Evolutionary conservation across 2,797 vertebrate species (phyloP), one percentile per base, ranked within the genome.

Genomic region (Lagocephalus sceleratus): DNA sequence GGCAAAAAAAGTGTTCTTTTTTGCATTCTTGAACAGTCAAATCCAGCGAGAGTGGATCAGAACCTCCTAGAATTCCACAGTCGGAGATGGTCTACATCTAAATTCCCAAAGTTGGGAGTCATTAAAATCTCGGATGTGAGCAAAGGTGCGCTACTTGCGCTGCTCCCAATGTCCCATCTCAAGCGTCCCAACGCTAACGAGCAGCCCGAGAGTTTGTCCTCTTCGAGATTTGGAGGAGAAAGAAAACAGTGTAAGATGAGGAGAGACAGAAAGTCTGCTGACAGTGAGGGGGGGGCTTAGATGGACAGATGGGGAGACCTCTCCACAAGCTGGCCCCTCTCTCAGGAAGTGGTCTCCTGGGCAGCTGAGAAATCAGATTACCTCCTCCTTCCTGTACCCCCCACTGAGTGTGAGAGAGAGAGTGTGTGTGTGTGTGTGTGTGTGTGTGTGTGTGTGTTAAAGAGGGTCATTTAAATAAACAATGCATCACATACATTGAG

Each of bases 311-410:
- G 76, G 73, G 41, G 72, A 71, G 78, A 79, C 88, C 79, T 71
- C 76, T 57, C 62, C 76, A 77, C 71, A 71, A 58, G 68, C 54
- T 78, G 85, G 79, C 70, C 72, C 56, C 68, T 85, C 63, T 79
- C 68, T 75, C 81, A 90, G 91, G 86, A 91, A 90, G 82, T 84
- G 67, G 62, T 72, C 75, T 83, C 84, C 83, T 51, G 56, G 71
- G 82, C 79, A 88, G 80, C 84, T 89, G 81, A 66, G 52, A 84
- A 88, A 88, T 89, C 73, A 80, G 83, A 89, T 91, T 81, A 76
- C 81, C 85, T 85, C 88, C 57, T 73, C 73, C 84, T 76, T 82
- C 77, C 78, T 64, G n/a, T 60, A 50, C 67, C 51, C 64, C 79
- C 68, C 25, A 64, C 71, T 23, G 61, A 69, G 69, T 44, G 29